Evolutionary conservation across 1,140 invertebrate species (phyloP).

Genomic region (Drosophila pseudoananassae): DNA sequence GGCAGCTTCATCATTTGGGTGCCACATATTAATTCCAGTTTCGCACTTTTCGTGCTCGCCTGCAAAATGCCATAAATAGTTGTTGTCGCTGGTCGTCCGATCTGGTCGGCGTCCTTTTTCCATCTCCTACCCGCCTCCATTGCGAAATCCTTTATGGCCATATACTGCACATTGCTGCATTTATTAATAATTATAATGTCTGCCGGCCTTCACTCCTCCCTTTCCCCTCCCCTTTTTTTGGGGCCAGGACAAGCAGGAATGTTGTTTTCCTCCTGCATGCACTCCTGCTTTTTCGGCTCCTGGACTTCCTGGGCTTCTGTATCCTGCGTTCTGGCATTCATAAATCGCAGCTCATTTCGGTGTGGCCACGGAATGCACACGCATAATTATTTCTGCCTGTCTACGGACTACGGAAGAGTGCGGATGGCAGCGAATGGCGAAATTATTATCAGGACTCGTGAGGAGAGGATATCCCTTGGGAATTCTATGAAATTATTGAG

Average conservation of each 20-base stretch:
- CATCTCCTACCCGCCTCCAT: neutral
- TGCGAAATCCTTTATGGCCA: neutral
- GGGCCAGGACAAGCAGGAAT: slow-evolving; percentile 7
- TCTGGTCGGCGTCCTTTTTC: neutral
- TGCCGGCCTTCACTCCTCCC: slow-evolving; percentile 43
- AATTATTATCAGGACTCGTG: neutral
- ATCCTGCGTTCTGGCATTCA: slow-evolving; percentile 61
- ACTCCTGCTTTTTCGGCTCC: slow-evolving; percentile 21
- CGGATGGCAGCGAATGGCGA: too few relatives aligned
- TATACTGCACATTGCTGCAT: slow-evolving; percentile 55
- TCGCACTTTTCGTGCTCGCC: slow-evolving; percentile 61
- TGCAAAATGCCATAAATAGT: slow-evolving; percentile 78
- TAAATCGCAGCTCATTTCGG: slow-evolving; percentile 81
- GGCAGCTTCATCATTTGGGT: slow-evolving; percentile 68
- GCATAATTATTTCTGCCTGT: slow-evolving; percentile 80
- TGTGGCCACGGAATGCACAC: slow-evolving; percentile 81
- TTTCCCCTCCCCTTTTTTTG: slow-evolving; percentile 11
- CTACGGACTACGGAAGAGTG: neutral
- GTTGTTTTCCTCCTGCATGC: slow-evolving; percentile 4
- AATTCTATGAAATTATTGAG: neutral
- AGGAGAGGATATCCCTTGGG: neutral
- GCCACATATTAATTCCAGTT: slow-evolving; percentile 81
- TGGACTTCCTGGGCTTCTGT: slow-evolving; percentile 3
- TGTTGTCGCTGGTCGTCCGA: slow-evolving; percentile 31
- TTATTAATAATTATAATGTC: slow-evolving; percentile 83